Evolutionary conservation across 2,113 vertebrate genomes (phyloP).

Genomic region (Proterorhinus semilunaris): DNA sequence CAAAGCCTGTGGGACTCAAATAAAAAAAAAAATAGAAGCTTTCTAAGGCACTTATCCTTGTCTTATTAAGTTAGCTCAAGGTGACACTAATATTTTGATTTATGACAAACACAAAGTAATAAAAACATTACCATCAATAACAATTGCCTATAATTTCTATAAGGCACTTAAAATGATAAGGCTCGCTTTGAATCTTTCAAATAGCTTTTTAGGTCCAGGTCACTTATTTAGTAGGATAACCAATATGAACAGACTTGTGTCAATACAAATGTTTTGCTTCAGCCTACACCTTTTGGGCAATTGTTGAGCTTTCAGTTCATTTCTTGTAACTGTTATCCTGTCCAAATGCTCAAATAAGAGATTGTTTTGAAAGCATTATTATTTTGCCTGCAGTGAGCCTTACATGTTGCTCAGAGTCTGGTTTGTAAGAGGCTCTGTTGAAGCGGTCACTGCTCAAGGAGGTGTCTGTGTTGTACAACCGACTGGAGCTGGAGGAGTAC

Average conservation of each 20-base stretch:
- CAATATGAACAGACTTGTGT: no score
- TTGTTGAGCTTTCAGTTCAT: no score
- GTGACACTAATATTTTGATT: background rate
- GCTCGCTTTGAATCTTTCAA: no score
- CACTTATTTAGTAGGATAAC: no score
- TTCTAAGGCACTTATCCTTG: background rate
- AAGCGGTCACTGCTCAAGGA: constrained; percentile 78
- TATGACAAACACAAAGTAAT: background rate
- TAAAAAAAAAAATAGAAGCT: constrained; percentile 4
- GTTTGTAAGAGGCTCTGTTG: constrained; percentile 81
- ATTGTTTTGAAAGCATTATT: no score
- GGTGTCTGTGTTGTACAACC: constrained; percentile 72
- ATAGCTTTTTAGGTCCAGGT: no score
- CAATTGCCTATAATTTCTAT: no score
- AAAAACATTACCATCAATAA: background rate
- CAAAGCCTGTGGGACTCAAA: background rate
- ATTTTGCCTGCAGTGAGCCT: background rate
- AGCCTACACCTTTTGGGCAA: no score
- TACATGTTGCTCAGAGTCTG: constrained; percentile 89
- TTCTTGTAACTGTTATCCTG: no score
- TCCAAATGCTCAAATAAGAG: no score
- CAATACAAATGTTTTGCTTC: no score
- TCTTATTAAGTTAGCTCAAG: background rate
- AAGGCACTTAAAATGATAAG: background rate
- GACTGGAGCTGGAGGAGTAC: constrained; percentile 58